Base-by-base conservation (phyloP, 2,888 invertebrate genomes). In the Phaonia tiefii region DNA sequence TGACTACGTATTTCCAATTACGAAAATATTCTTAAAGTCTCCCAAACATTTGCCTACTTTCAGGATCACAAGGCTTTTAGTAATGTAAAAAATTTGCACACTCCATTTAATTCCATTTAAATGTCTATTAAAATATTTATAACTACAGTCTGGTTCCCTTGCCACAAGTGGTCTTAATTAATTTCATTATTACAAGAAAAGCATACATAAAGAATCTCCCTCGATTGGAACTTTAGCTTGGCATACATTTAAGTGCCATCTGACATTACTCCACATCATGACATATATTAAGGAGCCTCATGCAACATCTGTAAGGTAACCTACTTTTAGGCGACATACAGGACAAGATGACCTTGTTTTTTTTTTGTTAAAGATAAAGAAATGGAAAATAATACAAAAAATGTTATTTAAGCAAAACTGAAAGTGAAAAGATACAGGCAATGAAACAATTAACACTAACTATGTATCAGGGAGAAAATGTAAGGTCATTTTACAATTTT, bases 401-500 rank as follows among this genome's bases (percentile, higher is more conserved):
- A 8, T 31, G 31, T 8, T 31, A 3, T 31, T 31, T 31, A 8
- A 44, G n/a, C n/a, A 56, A 56, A 56, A 13, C 13, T 1, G 26
- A 8, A 56, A 31, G 20, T 4, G 10, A 17, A 51, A 20, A 7
- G 1, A 20, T 10, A 44, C 2, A 20, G 11, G 22, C 15, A 51
- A 17, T 10, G 51, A 51, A 56, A 56, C 56, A 56, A 56, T 56
- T 56, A 56, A 56, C 56, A 56, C 56, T 26, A 26, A 56, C n/a
- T n/a, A 31, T 5, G 56, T 56, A 10, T 56, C 56, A 26, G 10
- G 20, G 56, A 22, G 26, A 56, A 22, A 26, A 56, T 56, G 25
- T 56, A 56, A 56, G 56, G 56, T 56, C 56, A 56, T 56, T 56
- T 56, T 25, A 56, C 56, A 56, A 26, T 56, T 31, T 54, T 10